A percentile compares a stretch with the other conserved stretches of the same genome.
Evolutionary conservation across 2,113 vertebrate genomes (phyloP).

Genomic region (Camelus dromedarius): DNA sequence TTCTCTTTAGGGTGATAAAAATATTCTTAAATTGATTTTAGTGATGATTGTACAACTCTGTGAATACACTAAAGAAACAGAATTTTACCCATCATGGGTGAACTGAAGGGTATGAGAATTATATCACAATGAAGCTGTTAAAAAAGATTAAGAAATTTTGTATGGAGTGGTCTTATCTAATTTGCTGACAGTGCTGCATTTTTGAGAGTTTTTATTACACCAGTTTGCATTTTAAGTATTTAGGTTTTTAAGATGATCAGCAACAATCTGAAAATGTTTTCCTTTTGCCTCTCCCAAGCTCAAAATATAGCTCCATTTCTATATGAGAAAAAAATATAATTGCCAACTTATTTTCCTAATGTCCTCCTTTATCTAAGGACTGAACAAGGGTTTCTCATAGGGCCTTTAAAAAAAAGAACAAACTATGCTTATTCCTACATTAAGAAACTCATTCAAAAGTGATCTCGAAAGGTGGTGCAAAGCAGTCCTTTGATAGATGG

Average conservation of each 20-base stretch:
- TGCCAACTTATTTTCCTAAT: constrained; percentile 1
- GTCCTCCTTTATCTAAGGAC: neutral
- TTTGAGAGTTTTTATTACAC: constrained; percentile 19
- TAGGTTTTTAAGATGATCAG: constrained; percentile 9
- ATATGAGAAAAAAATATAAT: neutral
- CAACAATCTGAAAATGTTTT: neutral
- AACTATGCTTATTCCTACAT: neutral
- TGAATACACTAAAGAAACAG: neutral
- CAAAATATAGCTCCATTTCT: neutral
- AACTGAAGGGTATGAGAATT: neutral
- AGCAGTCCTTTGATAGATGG: neutral
- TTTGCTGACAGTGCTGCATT: neutral
- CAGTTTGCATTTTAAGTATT: constrained; percentile 32
- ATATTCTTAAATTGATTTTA: neutral
- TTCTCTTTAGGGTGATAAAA: neutral
- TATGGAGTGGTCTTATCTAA: neutral
- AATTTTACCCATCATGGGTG: neutral
- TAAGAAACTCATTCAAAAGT: neutral
- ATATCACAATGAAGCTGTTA: neutral
- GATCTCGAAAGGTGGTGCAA: neutral
- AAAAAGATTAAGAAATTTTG: neutral
- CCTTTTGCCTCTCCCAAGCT: neutral
- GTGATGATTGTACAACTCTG: neutral
- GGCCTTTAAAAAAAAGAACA: neutral
- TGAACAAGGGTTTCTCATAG: neutral